A percentile compares a stretch with the other conserved stretches of the same genome.
These are phyloP conservation scores for Halichoeres trimaculatus DNA, from an alignment of 2,113 vertebrate genomes.

Conservation along the genomic window DNA sequence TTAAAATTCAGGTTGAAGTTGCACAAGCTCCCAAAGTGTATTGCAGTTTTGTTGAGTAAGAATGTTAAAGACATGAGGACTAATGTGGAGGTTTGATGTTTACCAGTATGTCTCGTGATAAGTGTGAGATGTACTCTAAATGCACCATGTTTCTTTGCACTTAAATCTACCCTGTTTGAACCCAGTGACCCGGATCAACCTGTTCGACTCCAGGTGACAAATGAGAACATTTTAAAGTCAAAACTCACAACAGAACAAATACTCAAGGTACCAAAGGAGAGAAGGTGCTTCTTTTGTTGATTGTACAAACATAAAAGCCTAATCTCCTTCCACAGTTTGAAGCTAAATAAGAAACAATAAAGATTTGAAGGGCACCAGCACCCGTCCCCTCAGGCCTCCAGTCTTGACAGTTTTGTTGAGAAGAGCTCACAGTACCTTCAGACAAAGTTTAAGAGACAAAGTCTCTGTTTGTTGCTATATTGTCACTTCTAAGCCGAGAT, in stretches of 20 bases:
- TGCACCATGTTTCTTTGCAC: constrained; percentile 75
- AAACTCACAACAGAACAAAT: constrained; percentile 32
- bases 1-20: constrained; percentile 48
- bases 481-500: constrained; percentile 70
- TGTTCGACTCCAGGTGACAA: constrained; percentile 10
- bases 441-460: constrained; percentile 35
- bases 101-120: constrained; percentile 64
- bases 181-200: constrained; percentile 30
- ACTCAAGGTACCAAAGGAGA: constrained; percentile 37
- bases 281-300: constrained; percentile 57
- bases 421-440: constrained; percentile 49
- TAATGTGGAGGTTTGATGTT: constrained; percentile 45
- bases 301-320: constrained; percentile 61
- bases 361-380: constrained; percentile 41
- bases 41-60: constrained; percentile 49
- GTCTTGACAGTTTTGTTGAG: constrained; percentile 52
- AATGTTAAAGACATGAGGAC: constrained; percentile 68
- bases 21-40: constrained; percentile 49
- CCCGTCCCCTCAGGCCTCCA: constrained; percentile 42
- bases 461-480: constrained; percentile 40
- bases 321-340: constrained; percentile 41
- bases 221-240: constrained; percentile 1
- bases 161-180: constrained; percentile 57
- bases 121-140: constrained; percentile 66
- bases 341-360: constrained; percentile 20